Base-by-base conservation (phyloP, 2,888 invertebrate species). In the Isoperla grammatica region DNA sequence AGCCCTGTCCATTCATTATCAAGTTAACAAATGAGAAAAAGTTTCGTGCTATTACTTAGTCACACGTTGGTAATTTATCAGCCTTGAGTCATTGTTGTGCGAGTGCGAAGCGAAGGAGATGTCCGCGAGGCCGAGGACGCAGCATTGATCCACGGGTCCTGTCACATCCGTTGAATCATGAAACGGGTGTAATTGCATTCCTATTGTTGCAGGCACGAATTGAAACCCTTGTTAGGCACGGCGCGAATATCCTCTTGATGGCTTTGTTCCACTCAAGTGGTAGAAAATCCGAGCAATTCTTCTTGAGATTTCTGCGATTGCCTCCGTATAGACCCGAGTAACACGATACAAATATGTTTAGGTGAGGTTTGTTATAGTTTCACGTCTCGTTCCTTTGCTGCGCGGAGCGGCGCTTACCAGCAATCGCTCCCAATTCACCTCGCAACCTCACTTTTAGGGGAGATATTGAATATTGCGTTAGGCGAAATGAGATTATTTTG, bases 121-220 rank as follows among this genome's bases (percentile, higher is more conserved):
- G 45, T 45, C 15, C 17, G n/a, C n/a, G n/a, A n/a, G n/a, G n/a
- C n/a, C n/a, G 17, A 45, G 45, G 45, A 40, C 37, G 37, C 12
- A 9, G 4, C 45, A 45, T 45, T 45, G 45, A 45, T 45, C 5
- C 13, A 15, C 42, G 13, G 42, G 5, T 11, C 37, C 11, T 12
- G 13, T 4, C 42, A 15, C 53, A 53, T 53, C 39, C 35, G 19
- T 53, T 53, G 39, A 53, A 53, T 53, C 37, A 39, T 19, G 39
- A 53, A 53, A 37, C 37, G 53, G 15, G 13, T 53, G 53, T 53
- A 53, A 53, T 53, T 53, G 53, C 53, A 53, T 53, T 37, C 53
- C 53, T 45, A 45, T 45, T 45, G 45, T 45, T 45, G 45, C n/a
- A 45, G 15, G 17, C 17, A 45, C 5, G 45, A 45, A 45, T 45